A percentile compares a stretch with the other conserved stretches of the same genome.
Evolutionary conservation across 2,888 invertebrate species (phyloP).

Genomic region (Hydroisotoma schaefferi): DNA sequence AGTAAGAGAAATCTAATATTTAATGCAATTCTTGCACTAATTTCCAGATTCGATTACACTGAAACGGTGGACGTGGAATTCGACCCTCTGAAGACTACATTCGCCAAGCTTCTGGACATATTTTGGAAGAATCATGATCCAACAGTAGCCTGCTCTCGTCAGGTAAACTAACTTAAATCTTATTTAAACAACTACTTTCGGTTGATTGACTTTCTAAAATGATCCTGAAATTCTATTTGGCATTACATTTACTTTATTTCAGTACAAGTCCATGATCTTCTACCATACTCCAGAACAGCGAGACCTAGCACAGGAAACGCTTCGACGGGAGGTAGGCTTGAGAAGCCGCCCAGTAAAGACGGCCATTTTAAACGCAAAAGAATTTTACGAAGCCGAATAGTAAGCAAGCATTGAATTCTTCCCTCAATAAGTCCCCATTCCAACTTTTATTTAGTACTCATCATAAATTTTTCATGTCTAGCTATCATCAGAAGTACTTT

Average conservation of each 20-base stretch:
- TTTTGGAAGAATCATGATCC: constrained; percentile 96
- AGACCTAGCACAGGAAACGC: constrained; percentile 65
- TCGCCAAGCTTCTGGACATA: constrained; percentile 69
- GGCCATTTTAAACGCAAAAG: constrained; percentile 69
- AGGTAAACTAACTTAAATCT: constrained; percentile 17
- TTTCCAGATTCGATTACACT: constrained; percentile 72
- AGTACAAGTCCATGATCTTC: constrained; percentile 86
- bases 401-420: constrained; percentile 57
- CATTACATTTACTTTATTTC: constrained; percentile 50
- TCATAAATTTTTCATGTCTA: constrained; percentile 53
- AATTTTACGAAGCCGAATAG: constrained; percentile 92
- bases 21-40: not conserved
- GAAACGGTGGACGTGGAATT: constrained; percentile 91
- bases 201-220: not conserved
- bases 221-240: not conserved
- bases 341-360: constrained; percentile 62
- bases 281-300: constrained; percentile 86
- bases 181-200: not conserved
- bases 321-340: constrained; percentile 55
- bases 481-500: constrained; percentile 95
- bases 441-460: constrained; percentile 6
- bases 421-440: constrained; percentile 5
- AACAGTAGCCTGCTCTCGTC: constrained; percentile 55
- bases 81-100: constrained; percentile 74
- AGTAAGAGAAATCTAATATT: not conserved